These are phyloP conservation scores for Ceyx melanurus DNA, from an alignment of 2,113 vertebrate genomes.

Conservation along the genomic window DNA sequence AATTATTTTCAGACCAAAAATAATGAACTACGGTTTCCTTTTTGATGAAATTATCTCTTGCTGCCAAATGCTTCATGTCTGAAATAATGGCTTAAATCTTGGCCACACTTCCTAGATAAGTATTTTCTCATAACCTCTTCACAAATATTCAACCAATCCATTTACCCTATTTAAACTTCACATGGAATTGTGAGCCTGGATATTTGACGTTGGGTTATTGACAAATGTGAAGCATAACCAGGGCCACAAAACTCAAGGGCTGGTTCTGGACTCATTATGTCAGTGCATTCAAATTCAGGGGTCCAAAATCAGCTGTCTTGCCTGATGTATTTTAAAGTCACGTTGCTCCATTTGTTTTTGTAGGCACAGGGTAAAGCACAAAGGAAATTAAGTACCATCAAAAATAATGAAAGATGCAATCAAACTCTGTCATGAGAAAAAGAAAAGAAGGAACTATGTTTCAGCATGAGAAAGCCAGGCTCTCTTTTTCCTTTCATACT, in stretches of 20 bases:
- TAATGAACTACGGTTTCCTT: slow-evolving; percentile 58
- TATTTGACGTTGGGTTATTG: slow-evolving; percentile 3
- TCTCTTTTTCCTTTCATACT: background rate
- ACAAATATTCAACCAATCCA: slow-evolving; percentile 48
- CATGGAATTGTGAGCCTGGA: slow-evolving; percentile 5
- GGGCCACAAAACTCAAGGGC: background rate
- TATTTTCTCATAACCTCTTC: slow-evolving; percentile 72
- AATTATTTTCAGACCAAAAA: slow-evolving; percentile 55
- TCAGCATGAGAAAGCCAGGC: background rate
- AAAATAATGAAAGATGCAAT: background rate
- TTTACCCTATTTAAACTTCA: slow-evolving; percentile 29
- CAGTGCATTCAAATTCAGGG: background rate
- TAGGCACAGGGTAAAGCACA: slow-evolving; percentile 3
- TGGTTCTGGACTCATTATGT: background rate
- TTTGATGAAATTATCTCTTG: slow-evolving; percentile 51
- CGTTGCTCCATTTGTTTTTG: slow-evolving; percentile 16
- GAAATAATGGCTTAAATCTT: slow-evolving; percentile 71
- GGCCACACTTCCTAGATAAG: slow-evolving; percentile 60
- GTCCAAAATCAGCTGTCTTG: background rate
- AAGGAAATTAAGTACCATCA: slow-evolving; percentile 12
- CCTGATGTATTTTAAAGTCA: background rate
- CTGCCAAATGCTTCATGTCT: slow-evolving; percentile 72
- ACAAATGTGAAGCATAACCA: background rate
- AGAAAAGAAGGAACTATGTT: background rate
- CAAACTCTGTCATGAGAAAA: background rate